Base-by-base conservation (phyloP, 2,797 vertebrate genomes). In the Tadarida brasiliensis region DNA sequence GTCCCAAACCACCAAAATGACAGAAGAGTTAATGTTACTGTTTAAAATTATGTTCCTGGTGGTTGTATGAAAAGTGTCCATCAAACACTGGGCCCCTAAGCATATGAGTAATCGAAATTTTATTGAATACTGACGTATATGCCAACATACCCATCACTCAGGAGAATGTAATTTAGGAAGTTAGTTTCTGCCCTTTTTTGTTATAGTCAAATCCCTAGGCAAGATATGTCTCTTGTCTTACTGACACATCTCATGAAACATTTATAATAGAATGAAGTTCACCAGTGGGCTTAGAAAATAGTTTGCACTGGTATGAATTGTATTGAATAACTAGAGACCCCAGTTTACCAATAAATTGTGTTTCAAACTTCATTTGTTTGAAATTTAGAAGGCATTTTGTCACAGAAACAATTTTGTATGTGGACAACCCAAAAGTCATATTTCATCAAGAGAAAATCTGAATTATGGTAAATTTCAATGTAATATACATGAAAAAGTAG, bases 31-130 rank as follows among this genome's bases (percentile, higher is more conserved):
- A 73, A 61, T 59, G 24, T n/a, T 65, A 33, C 15, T 94, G 24
- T 80, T 93, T 74, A 80, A 91, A 96, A 87, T 74, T 78, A 80
- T 49, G 24, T 86, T 96, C 26, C 16, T 94, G 51, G 20, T 67
- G 57, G 28, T 68, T 83, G 10, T 16, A 76, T 73, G 16, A 74
- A 87, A 90, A 87, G 54, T 86, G 47, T 85, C 65, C 56, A 84
- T 94, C 47, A 96, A 68, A 84, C 19, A 3, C 19, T 19, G 39
- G n/a, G 33, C 30, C 59, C 76, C 8, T 80, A 80, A 67, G 28
- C 81, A 56, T 63, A 47, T 93, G 70, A 93, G 7, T 83, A 93
- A 87, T 87, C 4, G 2, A 22, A 94, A 87, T 87, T 71, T 61
- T 77, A 83, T 56, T 68, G 82, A 87, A 68, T 33, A 54, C 33